phyloP scores from a whole-genome alignment of 2,797 vertebrate genomes.

The Rhodeus uyekii region DNA sequence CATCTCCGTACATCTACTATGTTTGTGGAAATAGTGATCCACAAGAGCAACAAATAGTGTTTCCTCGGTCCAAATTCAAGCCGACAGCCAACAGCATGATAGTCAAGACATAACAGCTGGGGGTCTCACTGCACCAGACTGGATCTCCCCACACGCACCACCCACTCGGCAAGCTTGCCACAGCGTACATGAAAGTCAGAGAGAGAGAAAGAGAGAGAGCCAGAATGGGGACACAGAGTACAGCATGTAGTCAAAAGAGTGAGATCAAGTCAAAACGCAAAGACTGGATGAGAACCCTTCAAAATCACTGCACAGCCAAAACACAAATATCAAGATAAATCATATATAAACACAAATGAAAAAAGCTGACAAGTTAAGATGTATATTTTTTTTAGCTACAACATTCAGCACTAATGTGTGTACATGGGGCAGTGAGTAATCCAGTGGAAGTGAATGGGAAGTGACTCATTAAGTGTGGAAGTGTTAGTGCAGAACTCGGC shows the following conservation, averaged over 20 bases:
- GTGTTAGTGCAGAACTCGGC: constrained; percentile 27
- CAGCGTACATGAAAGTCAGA: background rate
- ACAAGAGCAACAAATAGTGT: background rate
- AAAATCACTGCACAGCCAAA: background rate
- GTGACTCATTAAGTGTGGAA: constrained; percentile 43
- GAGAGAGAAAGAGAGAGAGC: background rate
- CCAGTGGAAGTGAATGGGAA: constrained; percentile 25
- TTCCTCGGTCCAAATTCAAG: background rate
- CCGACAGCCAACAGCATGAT: constrained; percentile 32
- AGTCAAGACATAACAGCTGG: constrained; percentile 38
- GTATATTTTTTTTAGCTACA: background rate
- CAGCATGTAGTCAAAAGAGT: background rate
- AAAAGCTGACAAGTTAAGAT: too few species aligned
- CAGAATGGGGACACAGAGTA: background rate
- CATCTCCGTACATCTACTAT: background rate
- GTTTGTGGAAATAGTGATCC: background rate
- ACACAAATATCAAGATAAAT: background rate
- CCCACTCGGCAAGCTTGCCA: constrained; percentile 20
- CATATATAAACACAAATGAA: background rate
- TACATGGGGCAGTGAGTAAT: constrained; percentile 22
- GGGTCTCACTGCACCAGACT: constrained; percentile 47
- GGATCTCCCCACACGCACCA: constrained; percentile 33
- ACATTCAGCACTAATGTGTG: background rate
- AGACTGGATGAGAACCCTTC: background rate
- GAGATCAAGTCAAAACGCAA: background rate